phyloP scores from a whole-genome alignment of 2,888 invertebrate genomes.

The Stomorhina lunata region DNA sequence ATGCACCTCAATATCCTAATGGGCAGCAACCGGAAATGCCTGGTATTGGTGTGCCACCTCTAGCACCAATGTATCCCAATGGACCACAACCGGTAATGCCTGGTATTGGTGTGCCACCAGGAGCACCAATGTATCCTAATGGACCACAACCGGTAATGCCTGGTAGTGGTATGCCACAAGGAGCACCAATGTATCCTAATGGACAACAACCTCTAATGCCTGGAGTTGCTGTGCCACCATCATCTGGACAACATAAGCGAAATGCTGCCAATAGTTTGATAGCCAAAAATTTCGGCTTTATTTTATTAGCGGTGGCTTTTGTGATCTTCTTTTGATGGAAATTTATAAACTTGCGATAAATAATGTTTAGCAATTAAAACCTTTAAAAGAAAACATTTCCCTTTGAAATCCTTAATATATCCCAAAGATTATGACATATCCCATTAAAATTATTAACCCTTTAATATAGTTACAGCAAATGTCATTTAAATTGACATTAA shows the following conservation, averaged over 20 bases:
- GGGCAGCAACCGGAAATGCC: too few relatives aligned
- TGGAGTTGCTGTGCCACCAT: neutral
- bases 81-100: neutral
- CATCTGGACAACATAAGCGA: too few relatives aligned
- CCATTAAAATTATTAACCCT: too few relatives aligned
- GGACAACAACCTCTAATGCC: conserved; percentile 29
- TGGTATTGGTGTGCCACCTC: too few relatives aligned
- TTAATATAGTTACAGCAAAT: too few relatives aligned
- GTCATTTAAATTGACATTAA: too few relatives aligned
- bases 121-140: neutral
- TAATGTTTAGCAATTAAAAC: too few relatives aligned
- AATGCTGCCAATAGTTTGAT: conserved; percentile 7
- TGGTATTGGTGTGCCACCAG: neutral
- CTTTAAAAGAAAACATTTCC: too few relatives aligned
- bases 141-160: neutral
- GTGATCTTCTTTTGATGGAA: neutral
- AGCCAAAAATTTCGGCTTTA: neutral
- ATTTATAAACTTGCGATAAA: neutral
- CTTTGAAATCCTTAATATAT: too few relatives aligned
- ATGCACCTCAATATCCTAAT: too few relatives aligned
- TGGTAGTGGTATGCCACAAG: neutral
- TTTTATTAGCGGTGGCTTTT: neutral
- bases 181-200: neutral
- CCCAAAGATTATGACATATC: too few relatives aligned
- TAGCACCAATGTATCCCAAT: too few relatives aligned